Percentiles rank a stretch among this genome's conserved stretches.
Evolutionary conservation across 2,113 vertebrate genomes (phyloP).

Genomic region (Edolisoma coerulescens): DNA sequence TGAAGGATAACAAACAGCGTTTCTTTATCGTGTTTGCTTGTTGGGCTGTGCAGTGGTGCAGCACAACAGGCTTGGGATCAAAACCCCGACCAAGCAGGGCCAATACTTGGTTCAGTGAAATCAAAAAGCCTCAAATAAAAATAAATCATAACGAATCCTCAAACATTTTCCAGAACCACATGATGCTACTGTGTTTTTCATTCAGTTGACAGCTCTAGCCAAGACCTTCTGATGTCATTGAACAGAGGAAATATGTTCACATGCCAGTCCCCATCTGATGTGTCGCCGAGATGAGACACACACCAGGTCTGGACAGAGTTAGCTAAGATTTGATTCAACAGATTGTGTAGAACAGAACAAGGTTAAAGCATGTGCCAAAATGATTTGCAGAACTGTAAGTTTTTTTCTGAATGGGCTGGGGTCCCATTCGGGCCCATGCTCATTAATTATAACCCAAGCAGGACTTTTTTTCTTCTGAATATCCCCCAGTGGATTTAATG

Average conservation of each 20-base stretch:
- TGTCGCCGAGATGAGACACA: neutral
- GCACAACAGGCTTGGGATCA: neutral
- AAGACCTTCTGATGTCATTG: neutral
- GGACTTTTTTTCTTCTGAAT: neutral
- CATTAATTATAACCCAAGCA: neutral
- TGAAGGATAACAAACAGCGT: neutral
- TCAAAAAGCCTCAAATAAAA: neutral
- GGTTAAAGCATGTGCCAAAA: neutral
- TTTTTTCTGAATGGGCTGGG: neutral
- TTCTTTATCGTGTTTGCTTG: neutral
- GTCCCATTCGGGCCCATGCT: neutral
- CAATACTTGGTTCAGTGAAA: neutral
- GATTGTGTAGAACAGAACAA: neutral
- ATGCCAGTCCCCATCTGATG: neutral
- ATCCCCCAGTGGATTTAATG: neutral
- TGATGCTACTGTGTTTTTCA: neutral
- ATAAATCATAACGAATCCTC: neutral
- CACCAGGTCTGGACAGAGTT: neutral
- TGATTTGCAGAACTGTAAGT: neutral
- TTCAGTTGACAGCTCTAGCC: neutral
- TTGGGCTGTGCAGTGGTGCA: neutral
- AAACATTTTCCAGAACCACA: neutral
- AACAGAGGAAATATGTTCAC: neutral
- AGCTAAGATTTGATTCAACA: neutral
- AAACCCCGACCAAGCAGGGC: neutral